Conservation (phyloP, 2,888 invertebrate species). For the Drosophila anomalata region DNA sequence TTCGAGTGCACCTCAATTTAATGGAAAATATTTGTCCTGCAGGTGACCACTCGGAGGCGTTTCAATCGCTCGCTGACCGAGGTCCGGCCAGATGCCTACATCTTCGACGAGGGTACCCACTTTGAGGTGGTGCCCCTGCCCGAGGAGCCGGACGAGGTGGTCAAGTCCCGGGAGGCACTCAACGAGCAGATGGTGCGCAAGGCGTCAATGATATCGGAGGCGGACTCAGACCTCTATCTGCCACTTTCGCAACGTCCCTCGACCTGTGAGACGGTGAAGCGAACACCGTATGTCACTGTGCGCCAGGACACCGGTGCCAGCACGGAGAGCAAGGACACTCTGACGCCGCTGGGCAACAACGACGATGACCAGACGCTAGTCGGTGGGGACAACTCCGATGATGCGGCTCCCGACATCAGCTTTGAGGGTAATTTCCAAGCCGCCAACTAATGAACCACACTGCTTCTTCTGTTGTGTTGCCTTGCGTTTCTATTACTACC, state of each 20-base stretch:
- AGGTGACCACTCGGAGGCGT: slow-evolving; percentile 84
- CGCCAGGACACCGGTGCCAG: slow-evolving; percentile 84
- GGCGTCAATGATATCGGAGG: slow-evolving; percentile 82
- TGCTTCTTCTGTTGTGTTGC: slow-evolving; percentile 20
- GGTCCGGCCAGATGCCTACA: slow-evolving; percentile 86
- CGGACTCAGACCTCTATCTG: slow-evolving; percentile 82
- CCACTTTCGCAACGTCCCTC: slow-evolving; percentile 82
- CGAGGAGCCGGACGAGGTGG: slow-evolving; percentile 87
- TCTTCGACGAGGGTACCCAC: slow-evolving; percentile 86
- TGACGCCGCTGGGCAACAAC: slow-evolving; percentile 82
- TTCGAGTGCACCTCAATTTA: background rate
- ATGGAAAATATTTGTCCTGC: slow-evolving; percentile 8
- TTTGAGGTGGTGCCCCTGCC: slow-evolving; percentile 89
- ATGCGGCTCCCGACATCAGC: slow-evolving; percentile 81
- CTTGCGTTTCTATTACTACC: background rate
- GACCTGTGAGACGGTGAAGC: slow-evolving; percentile 81
- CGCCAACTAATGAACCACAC: slow-evolving; percentile 21
- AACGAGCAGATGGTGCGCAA: slow-evolving; percentile 82
- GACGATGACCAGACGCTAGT: slow-evolving; percentile 83
- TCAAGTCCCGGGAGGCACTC: slow-evolving; percentile 82
- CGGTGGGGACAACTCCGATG: slow-evolving; percentile 82
- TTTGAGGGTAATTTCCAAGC: slow-evolving; percentile 81
- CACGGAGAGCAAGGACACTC: slow-evolving; percentile 84
- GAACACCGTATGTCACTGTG: slow-evolving; percentile 82
- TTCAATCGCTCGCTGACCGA: slow-evolving; percentile 88